phyloP scores from a whole-genome alignment of 2,113 vertebrate genomes.

The Trogon melanurus region DNA sequence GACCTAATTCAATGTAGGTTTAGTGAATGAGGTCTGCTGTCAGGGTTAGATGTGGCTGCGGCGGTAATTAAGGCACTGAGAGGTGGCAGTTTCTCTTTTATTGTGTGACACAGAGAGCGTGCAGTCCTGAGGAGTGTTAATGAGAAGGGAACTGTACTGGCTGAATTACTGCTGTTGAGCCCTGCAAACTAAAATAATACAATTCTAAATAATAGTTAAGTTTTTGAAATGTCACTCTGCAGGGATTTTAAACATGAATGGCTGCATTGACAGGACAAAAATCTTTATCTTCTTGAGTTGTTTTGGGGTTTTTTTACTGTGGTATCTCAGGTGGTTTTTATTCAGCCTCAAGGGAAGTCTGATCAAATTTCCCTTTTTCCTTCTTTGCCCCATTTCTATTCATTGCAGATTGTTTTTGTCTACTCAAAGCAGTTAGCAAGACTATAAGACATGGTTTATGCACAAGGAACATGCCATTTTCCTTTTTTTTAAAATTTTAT shows the following conservation, averaged over 20 bases:
- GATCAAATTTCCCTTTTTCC: constrained; percentile 1
- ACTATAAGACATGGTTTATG: background rate
- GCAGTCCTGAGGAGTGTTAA: background rate
- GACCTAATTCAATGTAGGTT: background rate
- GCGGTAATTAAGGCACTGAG: background rate
- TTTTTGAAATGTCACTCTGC: background rate
- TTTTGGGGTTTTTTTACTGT: background rate
- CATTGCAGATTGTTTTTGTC: background rate
- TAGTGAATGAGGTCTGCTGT: background rate
- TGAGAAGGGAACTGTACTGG: background rate
- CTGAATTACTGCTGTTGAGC: background rate
- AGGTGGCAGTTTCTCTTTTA: background rate
- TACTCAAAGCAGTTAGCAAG: background rate
- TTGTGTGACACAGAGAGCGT: background rate
- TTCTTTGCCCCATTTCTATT: background rate
- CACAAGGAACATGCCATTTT: background rate
- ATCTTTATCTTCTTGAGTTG: background rate
- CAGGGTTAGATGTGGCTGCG: background rate
- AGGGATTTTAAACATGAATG: background rate
- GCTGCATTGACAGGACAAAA: background rate
- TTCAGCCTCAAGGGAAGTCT: background rate
- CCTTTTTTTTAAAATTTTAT: background rate
- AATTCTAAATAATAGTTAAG: background rate
- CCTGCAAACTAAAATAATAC: background rate
- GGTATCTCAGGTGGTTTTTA: background rate